Percentiles rank a stretch among this genome's conserved stretches.
Evolutionary conservation across 2,888 invertebrate genomes (phyloP).

Genomic region (Synergus itoensis): DNA sequence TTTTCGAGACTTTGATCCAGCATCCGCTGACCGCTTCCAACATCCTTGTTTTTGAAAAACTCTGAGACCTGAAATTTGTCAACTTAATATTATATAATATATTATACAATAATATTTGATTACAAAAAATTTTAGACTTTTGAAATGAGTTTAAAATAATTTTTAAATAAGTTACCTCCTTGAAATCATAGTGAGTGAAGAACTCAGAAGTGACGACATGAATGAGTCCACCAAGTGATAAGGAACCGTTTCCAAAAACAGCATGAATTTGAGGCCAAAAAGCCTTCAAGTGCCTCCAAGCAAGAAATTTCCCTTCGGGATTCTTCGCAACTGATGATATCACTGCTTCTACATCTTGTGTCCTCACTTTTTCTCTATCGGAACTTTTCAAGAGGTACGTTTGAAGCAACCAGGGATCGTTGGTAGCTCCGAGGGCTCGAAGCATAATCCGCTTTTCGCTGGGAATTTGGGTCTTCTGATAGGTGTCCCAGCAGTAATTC

Average conservation of each 20-base stretch:
- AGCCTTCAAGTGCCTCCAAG: slow-evolving; percentile 86
- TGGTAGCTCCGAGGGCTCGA: slow-evolving; percentile 85
- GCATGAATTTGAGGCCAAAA: slow-evolving; percentile 84
- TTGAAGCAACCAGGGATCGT: slow-evolving; percentile 90
- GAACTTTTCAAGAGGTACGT: slow-evolving; percentile 88
- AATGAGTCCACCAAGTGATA: slow-evolving; percentile 83
- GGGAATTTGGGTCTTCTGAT: slow-evolving; percentile 83
- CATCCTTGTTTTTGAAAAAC: slow-evolving; percentile 80
- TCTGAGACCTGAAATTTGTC: slow-evolving; percentile 80
- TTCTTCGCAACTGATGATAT: slow-evolving; percentile 87
- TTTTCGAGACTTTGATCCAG: slow-evolving; percentile 88
- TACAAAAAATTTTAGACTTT: neutral
- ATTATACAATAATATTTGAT: neutral
- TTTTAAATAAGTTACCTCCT: slow-evolving; percentile 80
- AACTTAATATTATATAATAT: slow-evolving; percentile 41
- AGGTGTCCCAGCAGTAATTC: slow-evolving; percentile 87
- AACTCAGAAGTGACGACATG: slow-evolving; percentile 84
- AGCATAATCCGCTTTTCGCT: slow-evolving; percentile 87
- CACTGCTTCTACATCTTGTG: slow-evolving; percentile 86
- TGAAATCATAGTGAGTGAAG: slow-evolving; percentile 87
- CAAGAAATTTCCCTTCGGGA: slow-evolving; percentile 84
- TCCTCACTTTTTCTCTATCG: slow-evolving; percentile 84
- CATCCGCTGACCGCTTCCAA: slow-evolving; percentile 82
- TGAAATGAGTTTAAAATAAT: neutral
- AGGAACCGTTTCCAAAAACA: slow-evolving; percentile 83